Conservation (phyloP, 2,888 invertebrate genomes). For the Zaprionus lineosus region DNA sequence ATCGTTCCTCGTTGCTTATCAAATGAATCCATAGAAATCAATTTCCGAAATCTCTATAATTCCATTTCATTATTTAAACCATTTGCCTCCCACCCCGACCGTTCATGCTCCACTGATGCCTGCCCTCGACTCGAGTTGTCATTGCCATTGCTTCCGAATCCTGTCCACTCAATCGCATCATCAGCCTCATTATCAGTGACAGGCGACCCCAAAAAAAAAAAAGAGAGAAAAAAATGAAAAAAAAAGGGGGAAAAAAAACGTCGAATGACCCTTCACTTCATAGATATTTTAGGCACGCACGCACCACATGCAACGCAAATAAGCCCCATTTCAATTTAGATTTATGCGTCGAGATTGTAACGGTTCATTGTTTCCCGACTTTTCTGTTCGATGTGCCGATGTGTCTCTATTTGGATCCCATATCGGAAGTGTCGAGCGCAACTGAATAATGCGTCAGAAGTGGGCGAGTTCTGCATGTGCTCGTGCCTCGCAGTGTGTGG, state of each 20-base stretch:
- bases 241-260: not conserved
- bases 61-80: too few relatives aligned
- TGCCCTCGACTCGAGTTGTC: constrained; percentile 13
- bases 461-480: not conserved
- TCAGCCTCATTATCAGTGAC: constrained; percentile 34
- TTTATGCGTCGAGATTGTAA: constrained; percentile 58
- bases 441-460: constrained; percentile 3
- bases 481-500: not conserved
- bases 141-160: too few relatives aligned
- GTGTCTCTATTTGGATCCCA: not conserved
- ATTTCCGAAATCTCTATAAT: not conserved
- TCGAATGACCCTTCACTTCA: constrained; percentile 13
- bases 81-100: too few relatives aligned
- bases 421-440: constrained; percentile 3
- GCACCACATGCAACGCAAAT: constrained; percentile 37
- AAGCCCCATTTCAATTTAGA: constrained; percentile 63
- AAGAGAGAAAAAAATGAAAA: too few relatives aligned
- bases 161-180: constrained; percentile 45
- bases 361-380: constrained; percentile 38
- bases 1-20: too few relatives aligned
- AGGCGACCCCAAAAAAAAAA: constrained; percentile 1
- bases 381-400: too few relatives aligned
- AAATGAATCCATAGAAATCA: too few relatives aligned
- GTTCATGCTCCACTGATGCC: constrained; percentile 37
- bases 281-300: constrained; percentile 35